A percentile compares a stretch with the other conserved stretches of the same genome.
These are phyloP conservation scores for Catocala fraxini DNA, from an alignment of 2,888 invertebrate genomes.

Conservation along the genomic window DNA sequence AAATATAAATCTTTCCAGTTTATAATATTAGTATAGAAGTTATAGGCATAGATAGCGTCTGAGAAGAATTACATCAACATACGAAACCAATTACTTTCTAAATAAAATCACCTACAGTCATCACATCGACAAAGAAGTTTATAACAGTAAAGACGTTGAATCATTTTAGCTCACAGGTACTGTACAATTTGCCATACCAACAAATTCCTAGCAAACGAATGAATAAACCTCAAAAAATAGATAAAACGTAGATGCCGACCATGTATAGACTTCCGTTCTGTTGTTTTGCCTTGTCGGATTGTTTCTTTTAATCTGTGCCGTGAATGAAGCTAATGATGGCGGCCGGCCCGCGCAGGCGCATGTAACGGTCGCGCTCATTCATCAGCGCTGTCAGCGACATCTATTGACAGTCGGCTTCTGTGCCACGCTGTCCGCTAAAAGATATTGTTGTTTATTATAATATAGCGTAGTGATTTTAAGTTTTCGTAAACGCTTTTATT, in stretches of 20 bases:
- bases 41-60: too few relatives aligned
- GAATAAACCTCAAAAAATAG: conserved; percentile 33
- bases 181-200: conserved; percentile 4
- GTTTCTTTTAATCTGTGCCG: conserved; percentile 80
- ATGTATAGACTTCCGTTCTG: conserved; percentile 79
- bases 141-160: too few relatives aligned
- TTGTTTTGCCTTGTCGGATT: conserved; percentile 70
- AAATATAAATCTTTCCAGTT: too few relatives aligned
- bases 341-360: conserved; percentile 55
- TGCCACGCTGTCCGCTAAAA: conserved; percentile 63
- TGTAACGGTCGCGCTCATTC: conserved; percentile 82
- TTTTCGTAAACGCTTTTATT: background rate
- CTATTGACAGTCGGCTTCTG: conserved; percentile 83
- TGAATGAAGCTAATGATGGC: conserved; percentile 80
- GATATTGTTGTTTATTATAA: conserved; percentile 32
- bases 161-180: too few relatives aligned
- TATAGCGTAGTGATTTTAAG: background rate
- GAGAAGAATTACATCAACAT: too few relatives aligned
- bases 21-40: too few relatives aligned
- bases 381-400: conserved; percentile 84
- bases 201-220: conserved; percentile 24
- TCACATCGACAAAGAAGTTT: too few relatives aligned
- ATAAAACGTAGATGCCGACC: conserved; percentile 65
- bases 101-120: too few relatives aligned
- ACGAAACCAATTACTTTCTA: too few relatives aligned